Evolutionary conservation across 1,140 invertebrate species (phyloP).

Genomic region (Drosophila subpulchrella): DNA sequence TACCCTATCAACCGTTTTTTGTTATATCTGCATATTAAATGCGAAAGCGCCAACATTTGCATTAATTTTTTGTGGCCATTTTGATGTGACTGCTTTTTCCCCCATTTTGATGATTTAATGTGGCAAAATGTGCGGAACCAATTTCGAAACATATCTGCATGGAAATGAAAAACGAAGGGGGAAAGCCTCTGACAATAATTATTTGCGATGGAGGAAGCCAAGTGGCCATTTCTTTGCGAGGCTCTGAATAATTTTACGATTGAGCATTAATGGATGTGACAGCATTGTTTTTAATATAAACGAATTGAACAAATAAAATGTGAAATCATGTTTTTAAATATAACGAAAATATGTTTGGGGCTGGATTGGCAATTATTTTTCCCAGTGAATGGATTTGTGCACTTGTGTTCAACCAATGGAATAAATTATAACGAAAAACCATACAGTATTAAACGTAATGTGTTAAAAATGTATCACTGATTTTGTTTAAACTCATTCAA

Average conservation of each 20-base stretch:
- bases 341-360: conserved; percentile 15
- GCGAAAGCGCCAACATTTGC: conserved; percentile 48
- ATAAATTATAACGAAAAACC: neutral
- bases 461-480: no score
- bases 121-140: conserved; percentile 36
- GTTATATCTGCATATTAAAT: conserved; percentile 48
- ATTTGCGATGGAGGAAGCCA: conserved; percentile 40
- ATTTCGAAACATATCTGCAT: conserved; percentile 10
- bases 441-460: neutral
- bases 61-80: conserved; percentile 45
- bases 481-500: no score
- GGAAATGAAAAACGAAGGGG: conserved; percentile 10
- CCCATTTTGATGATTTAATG: conserved; percentile 46
- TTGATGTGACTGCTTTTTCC: conserved; percentile 41
- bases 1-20: conserved; percentile 16
- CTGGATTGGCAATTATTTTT: neutral
- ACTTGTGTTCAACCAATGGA: neutral
- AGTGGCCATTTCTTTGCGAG: conserved; percentile 38
- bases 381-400: neutral
- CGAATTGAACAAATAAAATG: conserved; percentile 30
- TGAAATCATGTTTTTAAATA: conserved; percentile 14
- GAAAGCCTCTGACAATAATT: conserved; percentile 26
- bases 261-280: conserved; percentile 45
- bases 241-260: conserved; percentile 39
- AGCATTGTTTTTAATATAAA: conserved; percentile 15